Percentiles rank a stretch among this genome's conserved stretches.
Evolutionary conservation across 1,140 invertebrate genomes (phyloP).

Genomic region (Harlomillsia oculata): DNA sequence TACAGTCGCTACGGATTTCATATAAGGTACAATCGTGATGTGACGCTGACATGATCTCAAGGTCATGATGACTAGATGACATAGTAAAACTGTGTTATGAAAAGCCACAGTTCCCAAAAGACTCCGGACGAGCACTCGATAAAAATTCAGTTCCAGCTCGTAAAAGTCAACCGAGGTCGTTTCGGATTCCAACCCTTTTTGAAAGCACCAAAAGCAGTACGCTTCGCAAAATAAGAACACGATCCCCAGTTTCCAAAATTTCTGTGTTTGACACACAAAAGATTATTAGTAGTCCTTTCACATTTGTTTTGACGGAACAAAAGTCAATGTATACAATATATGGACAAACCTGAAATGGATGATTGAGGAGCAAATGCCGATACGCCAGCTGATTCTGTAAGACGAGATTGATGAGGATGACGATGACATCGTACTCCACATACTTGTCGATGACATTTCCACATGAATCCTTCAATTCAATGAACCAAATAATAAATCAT

Average conservation of each 20-base stretch:
- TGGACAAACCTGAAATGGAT: slow-evolving; percentile 26
- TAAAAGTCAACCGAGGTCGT: slow-evolving; percentile 22
- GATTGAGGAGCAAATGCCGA: slow-evolving; percentile 26
- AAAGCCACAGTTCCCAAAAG: slow-evolving; percentile 16
- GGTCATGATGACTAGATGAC: too few species aligned
- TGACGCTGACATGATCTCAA: too few species aligned
- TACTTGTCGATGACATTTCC: slow-evolving; percentile 27
- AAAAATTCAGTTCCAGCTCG: slow-evolving; percentile 31
- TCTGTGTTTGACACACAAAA: slow-evolving; percentile 15
- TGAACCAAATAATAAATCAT: not conserved
- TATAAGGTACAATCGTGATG: too few species aligned
- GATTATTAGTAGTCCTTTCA: too few species aligned
- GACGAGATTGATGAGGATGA: slow-evolving; percentile 27
- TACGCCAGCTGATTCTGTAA: slow-evolving; percentile 29
- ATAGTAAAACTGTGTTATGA: slow-evolving; percentile 8
- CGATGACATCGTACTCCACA: slow-evolving; percentile 29
- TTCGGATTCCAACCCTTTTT: slow-evolving; percentile 26
- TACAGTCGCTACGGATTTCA: too few species aligned
- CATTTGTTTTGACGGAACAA: too few species aligned
- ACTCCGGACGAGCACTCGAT: slow-evolving; percentile 23
- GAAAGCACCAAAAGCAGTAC: slow-evolving; percentile 32
- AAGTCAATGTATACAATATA: too few species aligned
- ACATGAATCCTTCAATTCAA: slow-evolving; percentile 17
- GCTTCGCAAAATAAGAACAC: slow-evolving; percentile 32
- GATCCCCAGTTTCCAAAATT: slow-evolving; percentile 30